These are phyloP conservation scores for Tachina grossa DNA, from an alignment of 2,888 invertebrate species.

Conservation along the genomic window DNA sequence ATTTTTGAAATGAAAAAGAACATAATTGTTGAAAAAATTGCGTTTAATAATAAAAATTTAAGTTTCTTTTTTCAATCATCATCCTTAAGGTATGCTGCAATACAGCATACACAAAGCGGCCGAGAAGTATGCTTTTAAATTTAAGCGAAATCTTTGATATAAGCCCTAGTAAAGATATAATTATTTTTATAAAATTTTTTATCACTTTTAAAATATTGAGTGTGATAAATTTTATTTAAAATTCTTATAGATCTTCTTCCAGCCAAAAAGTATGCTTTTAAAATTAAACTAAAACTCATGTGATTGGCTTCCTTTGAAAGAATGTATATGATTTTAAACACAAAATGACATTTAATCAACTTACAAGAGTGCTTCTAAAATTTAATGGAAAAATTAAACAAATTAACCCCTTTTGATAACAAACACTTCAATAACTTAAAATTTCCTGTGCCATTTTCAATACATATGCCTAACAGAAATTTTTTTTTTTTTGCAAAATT, in stretches of 20 bases:
- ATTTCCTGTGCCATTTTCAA: conserved; percentile 43
- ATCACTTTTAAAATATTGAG: too few species aligned
- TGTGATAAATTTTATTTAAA: too few species aligned
- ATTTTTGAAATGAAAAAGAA: too few species aligned
- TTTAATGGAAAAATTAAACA: not conserved
- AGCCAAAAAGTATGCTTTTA: too few species aligned
- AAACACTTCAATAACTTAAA: conserved; percentile 43
- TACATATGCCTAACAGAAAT: not conserved
- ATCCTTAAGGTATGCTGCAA: conserved; percentile 22
- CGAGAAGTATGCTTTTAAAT: not conserved
- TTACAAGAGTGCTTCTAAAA: not conserved
- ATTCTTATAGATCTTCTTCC: not conserved
- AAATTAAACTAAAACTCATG: not conserved
- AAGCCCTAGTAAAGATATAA: too few species aligned
- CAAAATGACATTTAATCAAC: not conserved
- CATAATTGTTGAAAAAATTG: too few species aligned
- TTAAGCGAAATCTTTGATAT: not conserved
- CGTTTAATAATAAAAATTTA: too few species aligned
- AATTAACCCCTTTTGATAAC: conserved; percentile 35
- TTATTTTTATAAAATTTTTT: too few species aligned
- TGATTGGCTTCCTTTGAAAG: conserved; percentile 32
- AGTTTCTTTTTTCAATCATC: too few species aligned
- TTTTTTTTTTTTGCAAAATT: not conserved
- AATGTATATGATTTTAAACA: not conserved
- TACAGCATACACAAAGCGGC: not conserved